Percentiles rank a stretch among this genome's conserved stretches.
These are phyloP conservation scores for Unio pictorum DNA, from an alignment of 2,888 invertebrate species.

Conservation along the genomic window DNA sequence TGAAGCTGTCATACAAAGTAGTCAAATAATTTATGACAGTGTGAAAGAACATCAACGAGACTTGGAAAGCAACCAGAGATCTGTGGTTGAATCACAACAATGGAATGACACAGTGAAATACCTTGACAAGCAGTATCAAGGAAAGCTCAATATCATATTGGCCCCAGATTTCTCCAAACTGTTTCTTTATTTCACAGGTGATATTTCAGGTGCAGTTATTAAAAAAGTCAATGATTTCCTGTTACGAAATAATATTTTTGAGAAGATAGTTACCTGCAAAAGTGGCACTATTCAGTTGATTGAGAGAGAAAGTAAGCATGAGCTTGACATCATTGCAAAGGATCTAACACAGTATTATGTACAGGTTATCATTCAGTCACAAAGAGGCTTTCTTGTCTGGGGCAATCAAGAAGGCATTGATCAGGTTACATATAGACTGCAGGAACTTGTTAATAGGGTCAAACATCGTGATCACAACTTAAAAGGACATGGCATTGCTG, in stretches of 20 bases:
- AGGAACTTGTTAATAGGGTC: too few relatives aligned
- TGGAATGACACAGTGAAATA: slow-evolving; percentile 1
- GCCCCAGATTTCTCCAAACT: neutral
- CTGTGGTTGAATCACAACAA: neutral
- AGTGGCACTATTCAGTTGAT: slow-evolving; percentile 13
- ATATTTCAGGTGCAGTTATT: slow-evolving; percentile 3
- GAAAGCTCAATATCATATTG: too few relatives aligned
- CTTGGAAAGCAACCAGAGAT: too few relatives aligned
- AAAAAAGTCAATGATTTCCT: slow-evolving; percentile 13
- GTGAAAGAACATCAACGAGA: too few relatives aligned
- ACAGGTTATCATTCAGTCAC: neutral
- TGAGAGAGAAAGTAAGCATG: slow-evolving; percentile 3
- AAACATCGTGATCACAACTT: too few relatives aligned
- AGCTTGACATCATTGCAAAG: slow-evolving; percentile 5
- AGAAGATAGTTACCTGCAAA: neutral
- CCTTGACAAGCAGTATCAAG: neutral
- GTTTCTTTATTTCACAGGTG: slow-evolving; percentile 3
- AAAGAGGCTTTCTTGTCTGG: too few relatives aligned
- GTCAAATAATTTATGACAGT: too few relatives aligned
- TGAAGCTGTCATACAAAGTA: too few relatives aligned
- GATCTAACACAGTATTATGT: slow-evolving; percentile 6
- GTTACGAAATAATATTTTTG: slow-evolving; percentile 10
- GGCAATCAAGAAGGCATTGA: too few relatives aligned
- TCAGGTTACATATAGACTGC: too few relatives aligned
- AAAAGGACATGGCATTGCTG: neutral